Conservation (phyloP, 2,113 vertebrate species). For the Ameiurus melas region DNA sequence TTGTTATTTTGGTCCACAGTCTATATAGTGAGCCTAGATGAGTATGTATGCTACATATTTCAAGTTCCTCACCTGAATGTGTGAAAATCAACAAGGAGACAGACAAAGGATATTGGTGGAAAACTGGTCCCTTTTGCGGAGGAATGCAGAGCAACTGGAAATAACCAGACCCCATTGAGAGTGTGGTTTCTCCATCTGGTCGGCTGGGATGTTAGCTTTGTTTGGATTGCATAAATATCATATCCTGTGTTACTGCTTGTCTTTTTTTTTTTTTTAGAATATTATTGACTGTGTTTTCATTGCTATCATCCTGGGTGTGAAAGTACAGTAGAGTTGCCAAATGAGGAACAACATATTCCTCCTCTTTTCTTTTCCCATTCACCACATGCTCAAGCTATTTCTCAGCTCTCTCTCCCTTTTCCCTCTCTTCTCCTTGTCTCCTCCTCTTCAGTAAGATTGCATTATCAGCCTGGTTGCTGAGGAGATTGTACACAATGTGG, state of each 20-base stretch:
- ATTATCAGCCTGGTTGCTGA: slow-evolving; percentile 61
- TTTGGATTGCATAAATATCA: slow-evolving; percentile 16
- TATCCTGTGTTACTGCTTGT: slow-evolving; percentile 12
- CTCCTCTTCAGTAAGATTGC: slow-evolving; percentile 49
- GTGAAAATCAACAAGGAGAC: slow-evolving; percentile 76
- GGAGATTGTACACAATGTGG: slow-evolving; percentile 61
- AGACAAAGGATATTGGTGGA: slow-evolving; percentile 74
- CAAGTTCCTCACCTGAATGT: slow-evolving; percentile 80
- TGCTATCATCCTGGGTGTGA: slow-evolving; percentile 18
- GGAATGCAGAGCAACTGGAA: slow-evolving; percentile 58
- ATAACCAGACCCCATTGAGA: slow-evolving; percentile 58
- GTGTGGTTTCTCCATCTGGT: slow-evolving; percentile 7
- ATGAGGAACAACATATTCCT: slow-evolving; percentile 13
- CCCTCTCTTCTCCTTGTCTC: slow-evolving; percentile 1
- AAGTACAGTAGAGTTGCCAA: not conserved
- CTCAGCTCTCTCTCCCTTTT: not conserved
- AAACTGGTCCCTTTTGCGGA: slow-evolving; percentile 68
- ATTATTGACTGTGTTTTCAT: slow-evolving; percentile 21
- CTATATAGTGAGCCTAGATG: slow-evolving; percentile 14
- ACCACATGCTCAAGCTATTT: slow-evolving; percentile 6
- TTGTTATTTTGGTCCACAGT: slow-evolving; percentile 40
- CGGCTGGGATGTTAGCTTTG: not conserved
- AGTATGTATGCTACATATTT: slow-evolving; percentile 75
- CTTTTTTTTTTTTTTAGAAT: slow-evolving; percentile 3
- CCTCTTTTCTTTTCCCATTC: slow-evolving; percentile 24